Evolutionary conservation across 2,113 vertebrate species (phyloP), one percentile per base, ranked within the genome.

Genomic region (Mus spicilegus): DNA sequence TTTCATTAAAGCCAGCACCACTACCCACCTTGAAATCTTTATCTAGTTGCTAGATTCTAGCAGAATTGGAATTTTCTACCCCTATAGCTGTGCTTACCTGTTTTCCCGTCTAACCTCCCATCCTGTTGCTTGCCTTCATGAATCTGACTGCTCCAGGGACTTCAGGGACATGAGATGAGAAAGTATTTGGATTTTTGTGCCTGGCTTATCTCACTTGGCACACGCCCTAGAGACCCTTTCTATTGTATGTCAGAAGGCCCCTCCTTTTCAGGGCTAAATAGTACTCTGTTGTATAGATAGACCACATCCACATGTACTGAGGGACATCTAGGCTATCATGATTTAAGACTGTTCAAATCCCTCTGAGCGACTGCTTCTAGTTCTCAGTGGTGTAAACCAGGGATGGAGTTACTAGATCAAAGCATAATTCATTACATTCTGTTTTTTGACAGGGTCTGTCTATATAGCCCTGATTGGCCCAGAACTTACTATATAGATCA

Each of bases 261-360:
- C 73, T 75, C 61, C 75, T 92, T 49, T 75, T 95, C 19, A 39
- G 46, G 11, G 51, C 70, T n/a, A 22, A 36, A 16, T 42, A 63
- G 36, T 49, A 73, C 19, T 56, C 82, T 36, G 0, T 4, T 20
- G 13, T 13, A 2, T 12, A 63, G 17, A 9, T 2, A 17, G 6
- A 4, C 22, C 22, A 4, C n/a, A 14, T 56, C 61, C 20, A 69
- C 30, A 30, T 1, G 7, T 10, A 20, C 24, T 13, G 0, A 0
- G 0, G 17, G 54, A 4, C 12, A 0, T 63, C 28, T 58, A 67
- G 13, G 16, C 12, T n/a, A 84, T 70, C 42, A 17, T 61, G 56
- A 42, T 39, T 39, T 86, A 2, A 12, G 36, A 26, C 58, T 8
- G 54, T 1, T 12, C 4, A 1, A 17, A 30, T 16, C 4, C 16